phyloP scores from a whole-genome alignment of 2,113 vertebrate genomes.

The Bubalus kerabau region DNA sequence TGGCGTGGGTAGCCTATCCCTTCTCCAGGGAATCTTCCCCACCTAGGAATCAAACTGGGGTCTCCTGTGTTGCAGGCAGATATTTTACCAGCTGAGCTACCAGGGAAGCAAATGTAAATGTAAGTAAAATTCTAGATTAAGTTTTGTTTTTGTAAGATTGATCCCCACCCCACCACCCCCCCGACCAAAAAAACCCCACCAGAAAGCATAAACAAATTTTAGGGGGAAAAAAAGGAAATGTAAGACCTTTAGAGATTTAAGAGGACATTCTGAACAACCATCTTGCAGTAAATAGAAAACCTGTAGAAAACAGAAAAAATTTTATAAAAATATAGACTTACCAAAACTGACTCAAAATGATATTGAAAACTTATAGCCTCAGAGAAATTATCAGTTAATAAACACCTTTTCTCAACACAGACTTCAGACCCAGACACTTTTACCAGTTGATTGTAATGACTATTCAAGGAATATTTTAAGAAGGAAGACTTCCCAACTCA shows the following conservation, averaged over 20 bases:
- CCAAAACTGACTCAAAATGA: not conserved
- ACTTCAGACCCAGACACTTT: not conserved
- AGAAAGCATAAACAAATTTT: not conserved
- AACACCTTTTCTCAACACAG: not conserved
- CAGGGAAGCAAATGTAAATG: not conserved
- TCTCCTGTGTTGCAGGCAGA: not conserved
- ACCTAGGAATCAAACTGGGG: not conserved
- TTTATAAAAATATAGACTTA: not conserved
- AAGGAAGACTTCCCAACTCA: not conserved
- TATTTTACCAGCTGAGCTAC: not conserved
- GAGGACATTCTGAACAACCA: not conserved
- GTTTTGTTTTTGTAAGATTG: not conserved
- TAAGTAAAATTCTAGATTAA: not conserved
- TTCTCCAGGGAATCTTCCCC: not conserved
- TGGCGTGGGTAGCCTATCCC: not conserved
- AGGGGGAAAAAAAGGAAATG: not conserved
- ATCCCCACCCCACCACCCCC: fast-evolving
- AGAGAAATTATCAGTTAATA: not conserved
- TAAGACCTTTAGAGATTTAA: not conserved
- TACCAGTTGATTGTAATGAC: not conserved
- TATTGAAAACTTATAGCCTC: not conserved
- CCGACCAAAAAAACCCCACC: too few species aligned
- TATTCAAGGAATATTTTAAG: not conserved
- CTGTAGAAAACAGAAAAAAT: not conserved
- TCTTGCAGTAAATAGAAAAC: not conserved